Evolutionary conservation across 2,113 vertebrate species (phyloP).

Genomic region (Erythrolamprus reginae): DNA sequence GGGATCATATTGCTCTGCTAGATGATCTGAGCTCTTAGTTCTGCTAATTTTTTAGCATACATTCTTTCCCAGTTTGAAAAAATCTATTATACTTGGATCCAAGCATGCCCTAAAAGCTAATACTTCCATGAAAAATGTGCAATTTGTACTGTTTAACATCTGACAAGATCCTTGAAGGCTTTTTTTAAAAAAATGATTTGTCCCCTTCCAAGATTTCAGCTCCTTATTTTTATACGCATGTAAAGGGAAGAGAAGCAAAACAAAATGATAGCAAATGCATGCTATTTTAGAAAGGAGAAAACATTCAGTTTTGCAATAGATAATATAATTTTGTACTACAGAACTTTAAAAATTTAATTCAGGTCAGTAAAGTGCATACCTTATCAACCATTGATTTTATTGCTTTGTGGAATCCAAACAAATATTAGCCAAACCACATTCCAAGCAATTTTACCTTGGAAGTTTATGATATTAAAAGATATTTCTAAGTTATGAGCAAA

Average conservation of each 20-base stretch:
- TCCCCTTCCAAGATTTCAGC: constrained; percentile 67
- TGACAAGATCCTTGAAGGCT: constrained; percentile 70
- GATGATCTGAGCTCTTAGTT: constrained; percentile 67
- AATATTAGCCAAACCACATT: background rate
- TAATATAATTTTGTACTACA: constrained; percentile 41
- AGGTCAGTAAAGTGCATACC: constrained; percentile 59
- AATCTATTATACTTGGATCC: constrained; percentile 73
- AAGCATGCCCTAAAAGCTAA: constrained; percentile 71
- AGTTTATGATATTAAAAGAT: constrained; percentile 42
- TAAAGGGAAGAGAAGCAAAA: constrained; percentile 39
- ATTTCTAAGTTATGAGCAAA: constrained; percentile 42
- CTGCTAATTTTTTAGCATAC: constrained; percentile 72
- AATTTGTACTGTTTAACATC: constrained; percentile 74
- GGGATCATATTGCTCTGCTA: constrained; percentile 66
- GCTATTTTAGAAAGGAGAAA: constrained; percentile 43
- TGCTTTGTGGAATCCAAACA: constrained; percentile 5
- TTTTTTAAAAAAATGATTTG: constrained; percentile 70
- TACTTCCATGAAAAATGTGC: constrained; percentile 75
- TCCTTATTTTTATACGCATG: constrained; percentile 62
- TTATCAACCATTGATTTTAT: constrained; percentile 37
- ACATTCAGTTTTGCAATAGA: constrained; percentile 64
- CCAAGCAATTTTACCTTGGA: constrained; percentile 27
- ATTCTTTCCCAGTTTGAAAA: constrained; percentile 76
- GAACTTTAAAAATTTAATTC: constrained; percentile 44
- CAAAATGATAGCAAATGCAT: constrained; percentile 59